Conservation (phyloP, 2,888 invertebrate species). For the Drosophila mercatorum region DNA sequence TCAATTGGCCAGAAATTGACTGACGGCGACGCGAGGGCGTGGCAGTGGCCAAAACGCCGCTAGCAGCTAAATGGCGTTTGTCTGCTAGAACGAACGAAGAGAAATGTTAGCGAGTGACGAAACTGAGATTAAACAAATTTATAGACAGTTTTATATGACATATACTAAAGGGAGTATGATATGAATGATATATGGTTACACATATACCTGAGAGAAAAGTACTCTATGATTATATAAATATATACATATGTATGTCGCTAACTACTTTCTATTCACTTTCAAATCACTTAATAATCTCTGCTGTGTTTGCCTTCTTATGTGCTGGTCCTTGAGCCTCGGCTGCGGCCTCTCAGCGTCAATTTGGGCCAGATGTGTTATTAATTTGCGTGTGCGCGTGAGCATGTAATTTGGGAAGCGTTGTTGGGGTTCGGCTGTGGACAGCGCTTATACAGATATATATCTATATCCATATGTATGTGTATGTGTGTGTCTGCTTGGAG, state of each 20-base stretch:
- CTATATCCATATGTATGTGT: neutral
- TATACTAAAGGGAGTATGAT: too few relatives aligned
- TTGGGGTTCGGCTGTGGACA: conserved; percentile 13
- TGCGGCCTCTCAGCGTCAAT: conserved; percentile 32
- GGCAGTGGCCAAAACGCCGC: neutral
- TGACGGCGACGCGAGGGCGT: conserved; percentile 15
- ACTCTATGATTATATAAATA: too few relatives aligned
- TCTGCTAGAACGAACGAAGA: conserved; percentile 10
- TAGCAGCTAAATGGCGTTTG: conserved; percentile 2
- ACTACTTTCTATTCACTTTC: neutral
- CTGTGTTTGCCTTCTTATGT: neutral
- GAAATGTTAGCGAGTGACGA: neutral
- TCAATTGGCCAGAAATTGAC: conserved; percentile 4
- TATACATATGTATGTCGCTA: neutral
- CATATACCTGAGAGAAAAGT: too few relatives aligned
- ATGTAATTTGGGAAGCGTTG: conserved; percentile 77
- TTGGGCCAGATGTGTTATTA: conserved; percentile 83
- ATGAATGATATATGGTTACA: too few relatives aligned
- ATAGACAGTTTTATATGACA: too few relatives aligned
- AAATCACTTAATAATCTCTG: conserved; percentile 1
- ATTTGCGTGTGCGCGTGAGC: conserved; percentile 83
- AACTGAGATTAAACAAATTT: too few relatives aligned
- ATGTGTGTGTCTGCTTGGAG: neutral
- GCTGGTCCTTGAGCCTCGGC: conserved; percentile 2
- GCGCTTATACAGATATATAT: neutral